A percentile compares a stretch with the other conserved stretches of the same genome.
phyloP scores from a whole-genome alignment of 92 coral and sea anemone genomes.

The Phenganax marumi region DNA sequence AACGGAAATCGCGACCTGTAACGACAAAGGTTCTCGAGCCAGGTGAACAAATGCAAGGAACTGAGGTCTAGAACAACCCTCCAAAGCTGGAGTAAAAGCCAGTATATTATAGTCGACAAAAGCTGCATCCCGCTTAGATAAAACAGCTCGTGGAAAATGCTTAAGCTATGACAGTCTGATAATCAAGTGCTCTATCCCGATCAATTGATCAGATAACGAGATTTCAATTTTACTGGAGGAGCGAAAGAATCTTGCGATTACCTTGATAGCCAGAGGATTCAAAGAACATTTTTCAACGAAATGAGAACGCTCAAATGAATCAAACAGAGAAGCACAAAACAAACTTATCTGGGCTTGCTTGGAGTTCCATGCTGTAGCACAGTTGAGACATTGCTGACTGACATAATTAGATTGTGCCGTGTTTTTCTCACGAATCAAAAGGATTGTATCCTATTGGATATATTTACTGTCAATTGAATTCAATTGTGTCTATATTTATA shows the following conservation, averaged over 20 bases:
- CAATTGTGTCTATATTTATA: slow-evolving; percentile 31
- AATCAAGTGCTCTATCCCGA: not conserved
- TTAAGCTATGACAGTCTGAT: not conserved
- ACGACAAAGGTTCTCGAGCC: slow-evolving; percentile 4
- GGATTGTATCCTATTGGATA: slow-evolving; percentile 19
- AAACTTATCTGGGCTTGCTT: no score
- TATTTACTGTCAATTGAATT: slow-evolving; percentile 37
- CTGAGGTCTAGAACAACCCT: slow-evolving; percentile 28
- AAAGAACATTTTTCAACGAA: not conserved
- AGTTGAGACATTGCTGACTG: not conserved
- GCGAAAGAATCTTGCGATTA: not conserved
- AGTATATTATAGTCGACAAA: no score
- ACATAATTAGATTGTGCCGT: not conserved
- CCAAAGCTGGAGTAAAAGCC: no score
- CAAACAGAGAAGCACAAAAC: not conserved
- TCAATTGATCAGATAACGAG: not conserved
- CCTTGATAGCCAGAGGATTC: not conserved
- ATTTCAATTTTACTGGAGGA: not conserved
- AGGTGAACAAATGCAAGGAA: slow-evolving; percentile 34
- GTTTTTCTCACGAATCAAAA: slow-evolving; percentile 1
- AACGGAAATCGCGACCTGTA: slow-evolving; percentile 60
- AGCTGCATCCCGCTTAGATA: not conserved
- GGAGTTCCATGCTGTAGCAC: no score
- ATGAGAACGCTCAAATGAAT: not conserved
- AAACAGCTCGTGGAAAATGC: not conserved